Conservation (phyloP, 2,888 invertebrate species). For the Plebejus argus region DNA sequence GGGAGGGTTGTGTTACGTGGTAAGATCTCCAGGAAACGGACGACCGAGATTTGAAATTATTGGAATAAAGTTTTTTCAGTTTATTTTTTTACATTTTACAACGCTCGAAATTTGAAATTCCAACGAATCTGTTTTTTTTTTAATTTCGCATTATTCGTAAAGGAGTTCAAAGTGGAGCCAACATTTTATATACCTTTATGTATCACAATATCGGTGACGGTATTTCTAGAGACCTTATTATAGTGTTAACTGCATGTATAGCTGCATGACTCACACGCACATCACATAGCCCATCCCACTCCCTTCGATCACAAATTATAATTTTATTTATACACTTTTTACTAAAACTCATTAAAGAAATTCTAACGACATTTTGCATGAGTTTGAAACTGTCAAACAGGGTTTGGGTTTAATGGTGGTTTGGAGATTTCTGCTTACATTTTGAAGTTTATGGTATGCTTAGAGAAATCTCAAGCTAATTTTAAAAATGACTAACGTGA, state of each 20-base stretch:
- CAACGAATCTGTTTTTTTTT: neutral
- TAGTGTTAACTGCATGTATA: conserved; percentile 66
- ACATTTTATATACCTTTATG: neutral
- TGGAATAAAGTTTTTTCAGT: neutral
- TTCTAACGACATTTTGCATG: neutral
- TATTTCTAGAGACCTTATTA: conserved; percentile 62
- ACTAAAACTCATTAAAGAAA: neutral
- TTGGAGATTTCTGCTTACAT: neutral
- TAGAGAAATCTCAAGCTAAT: too few species aligned
- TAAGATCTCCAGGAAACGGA: conserved; percentile 60
- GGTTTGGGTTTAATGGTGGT: neutral
- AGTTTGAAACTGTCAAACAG: neutral
- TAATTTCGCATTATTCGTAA: neutral
- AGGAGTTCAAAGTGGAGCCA: neutral
- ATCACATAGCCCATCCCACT: conserved; percentile 69
- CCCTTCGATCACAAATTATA: conserved; percentile 52
- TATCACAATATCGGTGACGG: conserved; percentile 41
- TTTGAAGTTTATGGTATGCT: neutral
- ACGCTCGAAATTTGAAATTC: neutral
- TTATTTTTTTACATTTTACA: neutral
- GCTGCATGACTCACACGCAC: conserved; percentile 68
- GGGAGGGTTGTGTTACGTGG: conserved; percentile 67
- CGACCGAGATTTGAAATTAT: neutral
- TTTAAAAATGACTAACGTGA: too few species aligned
- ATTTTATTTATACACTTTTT: neutral